Conservation (phyloP, 2,113 vertebrate genomes). For the Tympanuchus pallidicinctus region DNA sequence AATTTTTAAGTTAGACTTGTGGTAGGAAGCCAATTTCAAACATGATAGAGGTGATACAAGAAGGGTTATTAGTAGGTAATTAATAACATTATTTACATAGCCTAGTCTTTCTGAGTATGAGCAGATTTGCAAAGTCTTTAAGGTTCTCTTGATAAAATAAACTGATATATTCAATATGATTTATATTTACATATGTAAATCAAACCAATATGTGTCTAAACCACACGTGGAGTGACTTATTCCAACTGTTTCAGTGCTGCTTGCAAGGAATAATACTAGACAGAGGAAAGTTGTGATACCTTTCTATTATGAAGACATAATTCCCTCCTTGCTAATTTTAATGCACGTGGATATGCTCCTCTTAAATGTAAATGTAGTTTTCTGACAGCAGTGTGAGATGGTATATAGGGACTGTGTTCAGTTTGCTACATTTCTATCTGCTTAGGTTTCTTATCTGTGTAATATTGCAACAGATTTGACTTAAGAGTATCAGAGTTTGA, state of each 20-base stretch:
- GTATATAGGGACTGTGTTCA: background rate
- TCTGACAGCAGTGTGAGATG: background rate
- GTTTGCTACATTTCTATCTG: background rate
- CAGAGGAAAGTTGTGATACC: background rate
- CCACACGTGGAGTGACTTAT: constrained; percentile 18
- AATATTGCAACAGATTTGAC: background rate
- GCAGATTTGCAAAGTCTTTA: constrained; percentile 35
- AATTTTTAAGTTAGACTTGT: background rate
- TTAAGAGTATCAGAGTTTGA: background rate
- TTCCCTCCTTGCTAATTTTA: background rate
- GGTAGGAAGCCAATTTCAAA: background rate
- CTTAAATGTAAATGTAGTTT: background rate
- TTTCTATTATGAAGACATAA: background rate
- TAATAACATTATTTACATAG: constrained; percentile 35
- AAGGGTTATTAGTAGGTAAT: constrained; percentile 12
- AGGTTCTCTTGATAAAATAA: constrained; percentile 56
- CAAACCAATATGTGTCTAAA: constrained; percentile 43
- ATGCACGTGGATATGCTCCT: background rate
- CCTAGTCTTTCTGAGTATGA: constrained; percentile 33
- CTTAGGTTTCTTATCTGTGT: background rate
- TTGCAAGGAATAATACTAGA: background rate
- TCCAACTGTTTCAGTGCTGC: background rate
- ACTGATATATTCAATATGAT: constrained; percentile 2
- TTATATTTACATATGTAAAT: constrained; percentile 61
- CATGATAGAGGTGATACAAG: background rate